Base-by-base conservation (phyloP, 2,888 invertebrate genomes). In the Agelastica alni region DNA sequence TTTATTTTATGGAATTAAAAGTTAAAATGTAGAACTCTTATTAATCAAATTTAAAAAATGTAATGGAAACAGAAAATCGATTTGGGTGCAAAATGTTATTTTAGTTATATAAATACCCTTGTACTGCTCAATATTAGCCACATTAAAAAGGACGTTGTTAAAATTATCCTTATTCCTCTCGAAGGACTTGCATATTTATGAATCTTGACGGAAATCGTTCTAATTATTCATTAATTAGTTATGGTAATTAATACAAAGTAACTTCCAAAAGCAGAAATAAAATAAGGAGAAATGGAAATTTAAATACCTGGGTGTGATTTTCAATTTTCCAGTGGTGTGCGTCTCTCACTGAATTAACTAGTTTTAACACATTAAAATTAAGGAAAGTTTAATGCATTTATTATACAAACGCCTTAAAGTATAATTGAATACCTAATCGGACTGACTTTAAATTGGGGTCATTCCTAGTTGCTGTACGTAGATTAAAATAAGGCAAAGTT, bases 211-310 rank as follows among this genome's bases (percentile, higher is more conserved):
- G 64, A 18, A 61, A 62, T 62, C 59, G 52, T 55, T 45, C 58
- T 62, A 61, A 64, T 65, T 65, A 65, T 66, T 66, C 66, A 57
- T 61, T 61, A 65, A 66, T 64, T 62, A 66, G 62, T 64, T 60
- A 67, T 67, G 65, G 59, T 63, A 65, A 65, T 67, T 66, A 64
- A 67, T 66, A 61, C 63, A 60, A 62, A 60, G 54, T 59, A 51
- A 60, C 51, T 55, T 51, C 49, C 53, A 57, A 57, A 61, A 62
- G 56, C 58, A 48, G 42, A 53, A 56, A 56, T 57, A 53, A 56
- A 63, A 61, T 62, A 51, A 53, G 56, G 53, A 41, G 56, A 51
- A 61, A 63, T 63, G 61, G 59, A 61, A 66, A 64, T 66, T 65
- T 63, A 62, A 66, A 62, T 59, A 62, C 61, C 58, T 53, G 52